These are phyloP conservation scores for Mythimna pallens DNA, from an alignment of 2,888 invertebrate genomes.

Conservation along the genomic window DNA sequence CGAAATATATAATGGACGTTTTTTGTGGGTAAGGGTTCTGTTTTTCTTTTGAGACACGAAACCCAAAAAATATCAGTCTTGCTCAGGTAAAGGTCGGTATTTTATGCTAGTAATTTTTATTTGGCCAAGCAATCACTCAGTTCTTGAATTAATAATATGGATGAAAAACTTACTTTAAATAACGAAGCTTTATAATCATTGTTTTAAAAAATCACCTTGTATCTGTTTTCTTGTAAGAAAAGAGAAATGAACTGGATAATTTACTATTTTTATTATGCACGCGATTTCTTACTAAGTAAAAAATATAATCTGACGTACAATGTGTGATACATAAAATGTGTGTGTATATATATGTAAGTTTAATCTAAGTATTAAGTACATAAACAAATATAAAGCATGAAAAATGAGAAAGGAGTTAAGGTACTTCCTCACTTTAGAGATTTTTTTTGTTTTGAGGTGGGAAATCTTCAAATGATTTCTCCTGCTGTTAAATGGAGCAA, in stretches of 20 bases:
- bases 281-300: neutral
- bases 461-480: no score
- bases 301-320: neutral
- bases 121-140: neutral
- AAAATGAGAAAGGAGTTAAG: neutral
- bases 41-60: no score
- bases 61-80: neutral
- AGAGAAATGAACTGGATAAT: neutral
- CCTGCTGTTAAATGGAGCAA: no score
- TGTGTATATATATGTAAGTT: neutral
- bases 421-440: neutral
- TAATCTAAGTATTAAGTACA: no score
- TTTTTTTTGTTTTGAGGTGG: no score
- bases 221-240: no score
- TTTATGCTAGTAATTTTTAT: slow-evolving; percentile 27
- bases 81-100: neutral
- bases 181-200: neutral
- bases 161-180: neutral
- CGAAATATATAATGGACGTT: no score
- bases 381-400: no score
- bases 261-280: neutral
- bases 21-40: no score
- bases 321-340: neutral
- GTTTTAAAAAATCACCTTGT: neutral
- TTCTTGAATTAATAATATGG: neutral